phyloP scores from a whole-genome alignment of 2,888 invertebrate species.

The Ochropleura plecta region DNA sequence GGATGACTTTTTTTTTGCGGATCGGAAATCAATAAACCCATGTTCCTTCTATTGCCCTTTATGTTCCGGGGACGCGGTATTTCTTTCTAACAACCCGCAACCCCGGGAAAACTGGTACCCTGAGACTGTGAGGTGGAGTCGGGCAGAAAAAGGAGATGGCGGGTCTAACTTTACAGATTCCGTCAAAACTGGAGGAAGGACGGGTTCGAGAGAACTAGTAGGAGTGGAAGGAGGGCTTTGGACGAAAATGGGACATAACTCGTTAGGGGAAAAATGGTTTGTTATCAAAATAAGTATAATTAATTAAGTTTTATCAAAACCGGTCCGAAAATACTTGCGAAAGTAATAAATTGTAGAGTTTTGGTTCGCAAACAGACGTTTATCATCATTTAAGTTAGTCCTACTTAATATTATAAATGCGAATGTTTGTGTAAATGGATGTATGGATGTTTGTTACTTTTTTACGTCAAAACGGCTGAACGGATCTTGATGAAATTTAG shows the following conservation, averaged over 20 bases:
- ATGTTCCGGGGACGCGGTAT: no score
- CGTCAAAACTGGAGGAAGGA: not conserved
- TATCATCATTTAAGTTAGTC: slow-evolving; percentile 34
- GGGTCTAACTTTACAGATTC: not conserved
- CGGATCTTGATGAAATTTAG: no score
- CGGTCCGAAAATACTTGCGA: slow-evolving; percentile 26
- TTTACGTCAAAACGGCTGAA: no score
- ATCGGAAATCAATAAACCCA: no score
- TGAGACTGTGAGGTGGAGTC: not conserved
- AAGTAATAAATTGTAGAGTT: slow-evolving; percentile 54
- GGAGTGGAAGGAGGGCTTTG: not conserved
- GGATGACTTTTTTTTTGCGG: no score
- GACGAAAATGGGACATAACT: not conserved
- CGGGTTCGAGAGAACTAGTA: not conserved
- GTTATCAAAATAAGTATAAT: slow-evolving; percentile 21
- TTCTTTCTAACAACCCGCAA: no score
- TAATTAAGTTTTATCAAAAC: slow-evolving; percentile 41
- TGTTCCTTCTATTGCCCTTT: no score
- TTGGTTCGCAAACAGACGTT: slow-evolving; percentile 41
- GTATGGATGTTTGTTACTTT: no score
- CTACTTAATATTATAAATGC: not conserved
- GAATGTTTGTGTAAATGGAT: no score
- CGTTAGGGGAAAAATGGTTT: not conserved
- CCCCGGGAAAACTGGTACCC: not conserved
- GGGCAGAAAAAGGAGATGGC: not conserved